phyloP scores from a whole-genome alignment of 2,113 vertebrate species.

The Gadus macrocephalus region DNA sequence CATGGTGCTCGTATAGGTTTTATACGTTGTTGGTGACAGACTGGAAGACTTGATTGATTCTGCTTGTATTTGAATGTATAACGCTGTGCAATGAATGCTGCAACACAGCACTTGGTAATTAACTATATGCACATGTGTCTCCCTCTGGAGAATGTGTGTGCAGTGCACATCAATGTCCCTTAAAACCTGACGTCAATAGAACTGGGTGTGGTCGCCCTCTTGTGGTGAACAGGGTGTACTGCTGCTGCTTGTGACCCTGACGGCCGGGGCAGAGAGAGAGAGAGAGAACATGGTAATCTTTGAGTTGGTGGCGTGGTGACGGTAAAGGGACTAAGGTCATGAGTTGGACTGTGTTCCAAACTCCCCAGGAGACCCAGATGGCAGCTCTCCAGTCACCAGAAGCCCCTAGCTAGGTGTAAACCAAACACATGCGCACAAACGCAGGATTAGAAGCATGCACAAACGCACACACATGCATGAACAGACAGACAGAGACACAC shows the following conservation, averaged over 20 bases:
- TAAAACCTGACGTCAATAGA: too few relatives aligned
- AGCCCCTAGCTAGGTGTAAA: conserved; percentile 47
- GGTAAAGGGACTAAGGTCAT: conserved; percentile 44
- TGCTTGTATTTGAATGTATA: too few relatives aligned
- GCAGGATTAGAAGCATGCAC: conserved; percentile 8
- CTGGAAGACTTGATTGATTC: too few relatives aligned
- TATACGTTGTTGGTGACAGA: too few relatives aligned
- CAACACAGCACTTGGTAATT: too few relatives aligned
- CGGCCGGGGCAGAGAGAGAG: neutral
- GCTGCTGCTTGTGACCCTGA: conserved; percentile 8
- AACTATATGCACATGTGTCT: too few relatives aligned
- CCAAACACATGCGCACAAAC: neutral
- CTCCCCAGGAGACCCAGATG: conserved; percentile 52
- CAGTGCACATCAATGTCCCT: too few relatives aligned
- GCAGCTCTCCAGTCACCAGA: conserved; percentile 59
- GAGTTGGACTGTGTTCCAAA: conserved; percentile 47
- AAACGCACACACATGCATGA: neutral
- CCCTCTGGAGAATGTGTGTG: too few relatives aligned
- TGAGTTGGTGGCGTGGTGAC: conserved; percentile 5
- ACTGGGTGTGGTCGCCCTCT: conserved; percentile 48
- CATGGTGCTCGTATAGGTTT: too few relatives aligned
- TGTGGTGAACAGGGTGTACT: conserved; percentile 35
- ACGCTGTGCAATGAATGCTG: too few relatives aligned
- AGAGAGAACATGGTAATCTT: neutral
- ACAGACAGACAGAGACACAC: neutral